Conservation (phyloP, 2,888 invertebrate species). For the Lithophane leautieri region DNA sequence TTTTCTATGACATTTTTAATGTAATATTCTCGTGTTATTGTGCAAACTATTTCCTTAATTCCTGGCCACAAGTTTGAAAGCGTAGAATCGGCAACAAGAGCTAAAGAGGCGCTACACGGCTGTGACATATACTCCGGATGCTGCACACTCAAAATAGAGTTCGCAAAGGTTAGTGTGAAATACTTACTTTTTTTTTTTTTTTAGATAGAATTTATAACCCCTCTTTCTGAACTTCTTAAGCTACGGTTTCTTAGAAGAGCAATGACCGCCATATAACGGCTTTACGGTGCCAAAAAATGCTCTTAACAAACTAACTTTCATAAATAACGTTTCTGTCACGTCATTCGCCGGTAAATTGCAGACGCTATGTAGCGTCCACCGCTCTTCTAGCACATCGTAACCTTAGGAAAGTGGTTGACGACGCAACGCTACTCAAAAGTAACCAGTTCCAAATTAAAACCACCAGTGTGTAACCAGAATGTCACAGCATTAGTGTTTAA, state of each 20-base stretch:
- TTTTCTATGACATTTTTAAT: not conserved
- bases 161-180: slow-evolving; percentile 96
- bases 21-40: not conserved
- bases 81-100: slow-evolving; percentile 97
- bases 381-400: too few relatives aligned
- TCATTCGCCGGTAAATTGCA: too few relatives aligned
- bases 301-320: too few relatives aligned
- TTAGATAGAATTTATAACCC: not conserved
- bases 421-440: too few relatives aligned
- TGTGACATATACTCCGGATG: slow-evolving; percentile 99
- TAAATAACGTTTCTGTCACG: too few relatives aligned
- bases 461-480: too few relatives aligned
- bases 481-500: too few relatives aligned
- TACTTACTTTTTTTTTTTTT: slow-evolving; percentile 14
- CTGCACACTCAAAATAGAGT: slow-evolving; percentile 99
- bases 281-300: too few relatives aligned
- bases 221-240: not conserved
- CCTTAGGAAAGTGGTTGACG: too few relatives aligned
- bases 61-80: slow-evolving; percentile 94
- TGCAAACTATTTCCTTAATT: slow-evolving; percentile 89
- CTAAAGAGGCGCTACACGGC: slow-evolving; percentile 98
- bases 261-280: not conserved
- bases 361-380: too few relatives aligned
- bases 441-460: too few relatives aligned
- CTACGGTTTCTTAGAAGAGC: not conserved